Percentiles rank a stretch among this genome's conserved stretches.
Conservation (phyloP, 35 echinoderm and acorn worm genomes). For the Lytechinus variegatus region DNA sequence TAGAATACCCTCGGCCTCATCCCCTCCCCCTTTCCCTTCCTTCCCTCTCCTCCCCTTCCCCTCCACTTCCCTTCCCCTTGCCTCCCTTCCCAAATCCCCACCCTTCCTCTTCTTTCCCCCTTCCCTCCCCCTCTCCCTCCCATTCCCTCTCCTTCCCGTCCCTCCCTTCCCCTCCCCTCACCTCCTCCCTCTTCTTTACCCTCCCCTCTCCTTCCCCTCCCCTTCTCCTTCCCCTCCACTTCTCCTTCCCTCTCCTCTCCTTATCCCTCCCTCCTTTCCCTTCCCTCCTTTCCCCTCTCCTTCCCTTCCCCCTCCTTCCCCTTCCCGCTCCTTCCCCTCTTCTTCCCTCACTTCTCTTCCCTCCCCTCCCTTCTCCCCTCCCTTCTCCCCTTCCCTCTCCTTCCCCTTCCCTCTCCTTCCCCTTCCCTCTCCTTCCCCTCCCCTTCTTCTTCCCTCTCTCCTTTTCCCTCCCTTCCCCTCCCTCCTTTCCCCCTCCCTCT, state of each 20-base stretch:
- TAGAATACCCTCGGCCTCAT: background rate
- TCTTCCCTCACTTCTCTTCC: background rate
- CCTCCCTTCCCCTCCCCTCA: too few relatives aligned
- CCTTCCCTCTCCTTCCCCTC: background rate
- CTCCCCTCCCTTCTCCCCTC: too few relatives aligned
- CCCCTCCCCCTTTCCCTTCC: too few relatives aligned
- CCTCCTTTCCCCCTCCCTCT: background rate
- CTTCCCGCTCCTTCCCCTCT: background rate
- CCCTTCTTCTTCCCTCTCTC: background rate
- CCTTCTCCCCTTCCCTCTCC: background rate
- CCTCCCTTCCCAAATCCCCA: background rate
- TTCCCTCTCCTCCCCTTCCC: too few relatives aligned
- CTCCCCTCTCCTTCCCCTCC: too few relatives aligned
- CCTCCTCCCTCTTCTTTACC: too few relatives aligned
- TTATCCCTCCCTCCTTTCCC: background rate
- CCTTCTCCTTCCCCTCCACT: background rate
- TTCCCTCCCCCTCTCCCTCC: too few relatives aligned
- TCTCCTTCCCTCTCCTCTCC: background rate
- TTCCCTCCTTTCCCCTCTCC: background rate
- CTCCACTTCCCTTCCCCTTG: too few relatives aligned
- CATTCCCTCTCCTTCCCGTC: too few relatives aligned
- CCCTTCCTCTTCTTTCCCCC: background rate
- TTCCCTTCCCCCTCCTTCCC: background rate
- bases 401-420: background rate
- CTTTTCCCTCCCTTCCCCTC: background rate